Evolutionary conservation across 2,797 vertebrate species (phyloP).

Genomic region (Pangasius mekongensis): DNA sequence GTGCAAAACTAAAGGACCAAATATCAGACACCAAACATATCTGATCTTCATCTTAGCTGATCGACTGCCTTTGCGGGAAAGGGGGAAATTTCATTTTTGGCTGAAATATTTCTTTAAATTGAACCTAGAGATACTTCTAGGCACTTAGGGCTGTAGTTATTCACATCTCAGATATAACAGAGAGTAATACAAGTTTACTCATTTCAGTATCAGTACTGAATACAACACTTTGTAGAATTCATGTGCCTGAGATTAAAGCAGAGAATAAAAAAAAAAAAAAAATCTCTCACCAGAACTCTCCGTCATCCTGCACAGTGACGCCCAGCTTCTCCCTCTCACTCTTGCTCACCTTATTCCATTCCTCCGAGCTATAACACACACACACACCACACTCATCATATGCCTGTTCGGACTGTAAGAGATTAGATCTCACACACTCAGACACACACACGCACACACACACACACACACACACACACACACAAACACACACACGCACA

Average conservation of each 20-base stretch:
- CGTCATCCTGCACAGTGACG: slow-evolving; percentile 89
- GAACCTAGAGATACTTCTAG: neutral
- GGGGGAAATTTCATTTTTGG: neutral
- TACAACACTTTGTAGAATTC: neutral
- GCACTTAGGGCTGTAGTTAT: neutral
- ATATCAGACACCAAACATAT: neutral
- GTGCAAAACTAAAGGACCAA: neutral
- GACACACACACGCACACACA: slow-evolving; percentile 9
- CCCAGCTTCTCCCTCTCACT: slow-evolving; percentile 89
- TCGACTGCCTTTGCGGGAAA: too few relatives aligned
- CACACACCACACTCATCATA: slow-evolving; percentile 26
- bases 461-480: slow-evolving; percentile 4
- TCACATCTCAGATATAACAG: neutral
- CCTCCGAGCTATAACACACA: slow-evolving; percentile 82
- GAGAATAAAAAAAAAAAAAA: neutral
- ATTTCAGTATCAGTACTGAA: neutral
- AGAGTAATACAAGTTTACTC: neutral
- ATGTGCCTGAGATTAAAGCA: neutral
- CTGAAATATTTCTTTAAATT: neutral
- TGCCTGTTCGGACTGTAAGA: neutral
- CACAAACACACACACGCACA: slow-evolving; percentile 11
- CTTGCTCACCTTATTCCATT: slow-evolving; percentile 94
- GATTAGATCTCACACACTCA: neutral
- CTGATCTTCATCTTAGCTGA: neutral
- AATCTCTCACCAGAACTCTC: slow-evolving; percentile 90